Percentiles rank a stretch among this genome's conserved stretches.
phyloP scores from a whole-genome alignment of 2,888 invertebrate species.

The Rhaphigaster nebulosa region DNA sequence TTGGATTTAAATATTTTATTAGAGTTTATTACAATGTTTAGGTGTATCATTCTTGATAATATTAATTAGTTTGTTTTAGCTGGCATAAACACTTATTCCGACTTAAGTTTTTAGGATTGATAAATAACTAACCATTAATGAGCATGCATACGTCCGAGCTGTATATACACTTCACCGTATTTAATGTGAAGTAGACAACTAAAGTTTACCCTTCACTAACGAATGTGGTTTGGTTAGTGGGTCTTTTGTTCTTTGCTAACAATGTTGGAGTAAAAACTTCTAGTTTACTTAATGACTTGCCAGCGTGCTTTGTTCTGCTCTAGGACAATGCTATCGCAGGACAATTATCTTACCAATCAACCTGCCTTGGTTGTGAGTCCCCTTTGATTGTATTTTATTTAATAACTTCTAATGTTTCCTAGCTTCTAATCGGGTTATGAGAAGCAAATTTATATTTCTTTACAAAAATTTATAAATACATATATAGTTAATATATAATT shows the following conservation, averaged over 20 bases:
- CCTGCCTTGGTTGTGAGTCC: background rate
- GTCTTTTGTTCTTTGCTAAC: background rate
- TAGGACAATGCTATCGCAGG: background rate
- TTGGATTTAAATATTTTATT: too few relatives aligned
- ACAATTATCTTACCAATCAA: constrained; percentile 22
- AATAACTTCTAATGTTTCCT: background rate
- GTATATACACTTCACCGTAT: background rate
- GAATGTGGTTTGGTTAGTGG: background rate
- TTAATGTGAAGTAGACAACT: background rate
- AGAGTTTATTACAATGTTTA: too few relatives aligned
- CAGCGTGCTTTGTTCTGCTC: background rate
- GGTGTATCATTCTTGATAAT: too few relatives aligned
- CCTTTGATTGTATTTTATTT: constrained; percentile 1
- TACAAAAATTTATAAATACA: too few relatives aligned
- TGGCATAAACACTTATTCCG: background rate
- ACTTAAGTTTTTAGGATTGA: background rate
- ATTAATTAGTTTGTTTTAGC: too few relatives aligned
- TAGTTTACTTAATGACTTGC: constrained; percentile 31
- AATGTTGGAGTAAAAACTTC: constrained; percentile 35
- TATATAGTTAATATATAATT: too few relatives aligned
- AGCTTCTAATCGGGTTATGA: too few relatives aligned
- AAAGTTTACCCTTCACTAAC: background rate
- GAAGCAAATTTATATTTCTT: too few relatives aligned
- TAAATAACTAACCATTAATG: background rate
- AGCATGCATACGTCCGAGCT: background rate